Percentiles rank a stretch among this genome's conserved stretches.
These are phyloP conservation scores for Psococerastis gibbosa DNA, from an alignment of 2,888 invertebrate genomes.

Conservation along the genomic window DNA sequence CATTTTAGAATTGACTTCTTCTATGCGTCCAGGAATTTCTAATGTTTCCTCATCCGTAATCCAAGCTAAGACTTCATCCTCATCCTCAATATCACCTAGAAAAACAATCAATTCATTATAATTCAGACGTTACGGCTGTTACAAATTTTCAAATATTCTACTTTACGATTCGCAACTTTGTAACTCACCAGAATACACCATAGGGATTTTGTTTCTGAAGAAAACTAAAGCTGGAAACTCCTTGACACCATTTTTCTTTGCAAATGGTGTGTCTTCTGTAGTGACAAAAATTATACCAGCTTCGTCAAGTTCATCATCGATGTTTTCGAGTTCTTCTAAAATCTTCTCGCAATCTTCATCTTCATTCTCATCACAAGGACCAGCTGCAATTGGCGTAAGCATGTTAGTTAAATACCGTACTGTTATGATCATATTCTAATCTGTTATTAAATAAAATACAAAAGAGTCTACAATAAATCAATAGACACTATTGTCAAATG, in stretches of 20 bases:
- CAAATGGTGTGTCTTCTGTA: conserved; percentile 62
- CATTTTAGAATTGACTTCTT: conserved; percentile 81
- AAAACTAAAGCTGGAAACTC: conserved; percentile 69
- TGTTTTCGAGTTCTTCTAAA: conserved; percentile 69
- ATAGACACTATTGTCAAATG: background rate
- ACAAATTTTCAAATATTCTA: conserved; percentile 2
- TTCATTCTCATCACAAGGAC: conserved; percentile 68
- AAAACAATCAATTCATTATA: no score
- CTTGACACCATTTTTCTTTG: conserved; percentile 71
- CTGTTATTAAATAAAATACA: background rate
- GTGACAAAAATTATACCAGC: conserved; percentile 86
- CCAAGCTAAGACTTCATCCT: conserved; percentile 82
- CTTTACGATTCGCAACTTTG: no score
- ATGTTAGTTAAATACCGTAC: conserved; percentile 9
- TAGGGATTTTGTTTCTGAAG: conserved; percentile 79
- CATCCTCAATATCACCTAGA: conserved; percentile 67
- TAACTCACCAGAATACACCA: conserved; percentile 51
- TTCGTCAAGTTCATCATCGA: conserved; percentile 84
- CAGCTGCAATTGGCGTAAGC: conserved; percentile 40
- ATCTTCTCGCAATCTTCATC: conserved; percentile 75
- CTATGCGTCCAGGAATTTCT: conserved; percentile 81
- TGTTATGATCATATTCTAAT: background rate
- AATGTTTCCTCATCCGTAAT: conserved; percentile 76
- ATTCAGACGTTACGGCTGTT: background rate
- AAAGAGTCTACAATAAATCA: background rate